Evolutionary conservation across 2,888 invertebrate species (phyloP).

Genomic region (Choristoneura rosaceana): DNA sequence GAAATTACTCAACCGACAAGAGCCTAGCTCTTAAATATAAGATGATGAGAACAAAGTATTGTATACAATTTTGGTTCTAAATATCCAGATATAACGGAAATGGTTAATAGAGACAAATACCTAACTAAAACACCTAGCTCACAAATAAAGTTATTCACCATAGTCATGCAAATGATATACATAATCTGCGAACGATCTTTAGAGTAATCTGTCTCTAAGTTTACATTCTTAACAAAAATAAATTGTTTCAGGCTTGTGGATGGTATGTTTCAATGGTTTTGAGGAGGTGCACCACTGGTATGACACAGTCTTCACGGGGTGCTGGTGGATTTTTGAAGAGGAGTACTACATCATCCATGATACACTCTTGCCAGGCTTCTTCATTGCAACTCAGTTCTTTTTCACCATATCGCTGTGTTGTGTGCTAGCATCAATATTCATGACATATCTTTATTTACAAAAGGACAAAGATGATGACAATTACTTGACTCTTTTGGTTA

Average conservation of each 20-base stretch:
- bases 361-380: conserved; percentile 95
- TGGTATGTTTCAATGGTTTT: conserved; percentile 96
- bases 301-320: conserved; percentile 93
- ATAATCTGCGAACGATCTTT: no score
- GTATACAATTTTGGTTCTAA: not conserved
- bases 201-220: not conserved
- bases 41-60: no score
- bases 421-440: conserved; percentile 90
- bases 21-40: no score
- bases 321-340: conserved; percentile 99
- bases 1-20: no score
- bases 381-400: conserved; percentile 97
- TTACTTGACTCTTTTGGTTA: conserved; percentile 90
- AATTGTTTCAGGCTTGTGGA: conserved; percentile 93
- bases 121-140: not conserved
- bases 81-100: not conserved
- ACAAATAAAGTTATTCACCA: not conserved
- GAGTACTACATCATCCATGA: conserved; percentile 98
- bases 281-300: conserved; percentile 94
- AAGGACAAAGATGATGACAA: conserved; percentile 91
- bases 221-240: not conserved
- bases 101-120: not conserved
- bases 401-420: conserved; percentile 95
- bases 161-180: not conserved
- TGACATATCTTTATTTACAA: conserved; percentile 90